Percentiles rank a stretch among this genome's conserved stretches.
phyloP scores from a whole-genome alignment of 2,113 vertebrate genomes.

The Pseudorectes ferrugineus region DNA sequence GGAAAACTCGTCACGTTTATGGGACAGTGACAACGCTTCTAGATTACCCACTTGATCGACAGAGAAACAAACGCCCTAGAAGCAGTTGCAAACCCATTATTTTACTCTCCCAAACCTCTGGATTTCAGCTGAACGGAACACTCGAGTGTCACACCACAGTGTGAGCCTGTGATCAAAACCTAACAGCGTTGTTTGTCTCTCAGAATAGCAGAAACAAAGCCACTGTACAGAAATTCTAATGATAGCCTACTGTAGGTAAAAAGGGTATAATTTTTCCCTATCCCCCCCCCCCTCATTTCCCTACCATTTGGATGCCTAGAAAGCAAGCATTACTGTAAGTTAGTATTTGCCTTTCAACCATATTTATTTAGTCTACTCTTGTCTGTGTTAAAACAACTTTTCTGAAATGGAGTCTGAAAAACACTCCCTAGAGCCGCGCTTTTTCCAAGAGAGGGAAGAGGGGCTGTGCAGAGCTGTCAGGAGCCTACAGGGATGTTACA shows the following conservation, averaged over 20 bases:
- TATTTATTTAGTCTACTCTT: background rate
- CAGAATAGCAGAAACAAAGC: background rate
- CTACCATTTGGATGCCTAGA: background rate
- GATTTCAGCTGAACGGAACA: background rate
- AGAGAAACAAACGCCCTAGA: background rate
- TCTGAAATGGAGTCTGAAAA: background rate
- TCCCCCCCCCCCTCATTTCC: background rate
- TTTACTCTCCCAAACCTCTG: accelerated
- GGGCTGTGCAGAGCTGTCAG: too few species aligned
- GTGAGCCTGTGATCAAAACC: background rate
- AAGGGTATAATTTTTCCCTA: background rate
- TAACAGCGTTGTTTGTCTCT: accelerated
- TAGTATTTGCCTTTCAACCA: background rate
- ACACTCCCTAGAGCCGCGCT: accelerated
- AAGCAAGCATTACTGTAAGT: background rate
- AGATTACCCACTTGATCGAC: accelerated
- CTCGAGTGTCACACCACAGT: accelerated
- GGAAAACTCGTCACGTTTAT: background rate
- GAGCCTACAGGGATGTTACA: accelerated
- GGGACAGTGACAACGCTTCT: accelerated
- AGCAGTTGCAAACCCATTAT: background rate
- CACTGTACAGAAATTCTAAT: background rate
- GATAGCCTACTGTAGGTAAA: background rate
- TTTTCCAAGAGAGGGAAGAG: background rate
- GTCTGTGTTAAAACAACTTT: background rate